These are phyloP conservation scores for Doryteuthis pealeii DNA, from an alignment of 1,140 invertebrate species.

Conservation along the genomic window DNA sequence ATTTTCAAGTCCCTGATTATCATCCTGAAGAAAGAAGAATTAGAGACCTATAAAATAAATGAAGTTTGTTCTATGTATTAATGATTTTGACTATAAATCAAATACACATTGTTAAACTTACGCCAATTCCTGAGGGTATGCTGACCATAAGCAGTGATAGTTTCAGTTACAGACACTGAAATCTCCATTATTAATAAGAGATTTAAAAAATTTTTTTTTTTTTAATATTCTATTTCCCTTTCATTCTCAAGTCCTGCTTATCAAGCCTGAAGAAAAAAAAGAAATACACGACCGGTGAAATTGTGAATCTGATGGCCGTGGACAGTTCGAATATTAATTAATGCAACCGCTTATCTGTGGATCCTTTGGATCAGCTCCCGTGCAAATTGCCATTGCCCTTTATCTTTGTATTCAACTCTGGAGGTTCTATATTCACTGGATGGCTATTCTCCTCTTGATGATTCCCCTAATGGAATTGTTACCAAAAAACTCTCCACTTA, in stretches of 20 bases:
- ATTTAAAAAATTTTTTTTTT: neutral
- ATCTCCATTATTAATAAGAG: no score
- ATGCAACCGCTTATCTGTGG: slow-evolving; percentile 73
- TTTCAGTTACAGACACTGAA: no score
- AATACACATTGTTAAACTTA: no score
- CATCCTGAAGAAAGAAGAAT: no score
- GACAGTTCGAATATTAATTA: slow-evolving; percentile 60
- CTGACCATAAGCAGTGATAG: no score
- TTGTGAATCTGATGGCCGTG: slow-evolving; percentile 65
- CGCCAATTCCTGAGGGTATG: no score
- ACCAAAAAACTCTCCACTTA: slow-evolving; percentile 73
- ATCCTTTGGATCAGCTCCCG: slow-evolving; percentile 94
- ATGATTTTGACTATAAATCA: no score
- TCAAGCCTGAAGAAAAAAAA: slow-evolving; percentile 44
- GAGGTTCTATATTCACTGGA: slow-evolving; percentile 58
- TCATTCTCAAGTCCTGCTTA: slow-evolving; percentile 32
- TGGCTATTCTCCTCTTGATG: slow-evolving; percentile 57
- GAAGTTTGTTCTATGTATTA: no score
- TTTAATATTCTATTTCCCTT: neutral
- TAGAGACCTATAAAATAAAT: no score
- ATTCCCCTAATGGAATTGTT: slow-evolving; percentile 75
- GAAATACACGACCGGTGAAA: slow-evolving; percentile 63
- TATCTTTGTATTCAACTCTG: slow-evolving; percentile 84
- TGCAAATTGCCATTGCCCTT: slow-evolving; percentile 83
- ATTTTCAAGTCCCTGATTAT: no score